Conservation (phyloP, 1,140 invertebrate genomes). For the Chionoecetes opilio region DNA sequence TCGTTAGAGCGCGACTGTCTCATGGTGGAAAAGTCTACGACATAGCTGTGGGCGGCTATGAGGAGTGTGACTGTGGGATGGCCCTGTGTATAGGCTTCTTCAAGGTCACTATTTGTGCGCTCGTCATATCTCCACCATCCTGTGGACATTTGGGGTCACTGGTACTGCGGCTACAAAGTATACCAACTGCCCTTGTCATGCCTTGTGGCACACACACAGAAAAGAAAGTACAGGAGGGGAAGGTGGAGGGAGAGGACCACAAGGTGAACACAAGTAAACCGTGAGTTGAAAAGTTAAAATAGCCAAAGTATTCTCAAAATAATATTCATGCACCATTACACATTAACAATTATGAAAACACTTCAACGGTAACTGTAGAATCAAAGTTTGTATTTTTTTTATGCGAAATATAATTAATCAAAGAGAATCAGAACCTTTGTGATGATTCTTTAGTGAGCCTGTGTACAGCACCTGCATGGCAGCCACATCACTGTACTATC, state of each 20-base stretch:
- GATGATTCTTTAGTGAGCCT: too few relatives aligned
- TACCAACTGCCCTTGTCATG: background rate
- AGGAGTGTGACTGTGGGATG: constrained; percentile 63
- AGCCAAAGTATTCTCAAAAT: background rate
- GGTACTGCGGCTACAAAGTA: background rate
- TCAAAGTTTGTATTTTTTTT: too few relatives aligned
- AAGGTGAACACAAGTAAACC: background rate
- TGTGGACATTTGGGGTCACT: constrained; percentile 71
- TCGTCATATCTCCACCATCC: constrained; percentile 87
- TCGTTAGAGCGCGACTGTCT: constrained; percentile 56
- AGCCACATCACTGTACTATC: too few relatives aligned
- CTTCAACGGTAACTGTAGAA: too few relatives aligned
- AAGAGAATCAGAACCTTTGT: too few relatives aligned
- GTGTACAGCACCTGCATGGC: too few relatives aligned
- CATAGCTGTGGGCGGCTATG: constrained; percentile 76
- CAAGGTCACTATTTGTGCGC: constrained; percentile 84
- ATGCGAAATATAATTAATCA: too few relatives aligned
- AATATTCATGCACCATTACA: background rate
- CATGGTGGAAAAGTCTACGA: constrained; percentile 70
- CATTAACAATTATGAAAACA: background rate
- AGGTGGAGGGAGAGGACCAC: too few relatives aligned
- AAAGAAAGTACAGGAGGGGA: background rate
- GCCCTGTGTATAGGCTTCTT: constrained; percentile 81
- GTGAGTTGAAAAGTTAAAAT: background rate
- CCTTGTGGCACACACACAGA: background rate